Evolutionary conservation across 2,888 invertebrate genomes (phyloP), one percentile per base, ranked within the genome.

Genomic region (Tolmerus cingulatus): DNA sequence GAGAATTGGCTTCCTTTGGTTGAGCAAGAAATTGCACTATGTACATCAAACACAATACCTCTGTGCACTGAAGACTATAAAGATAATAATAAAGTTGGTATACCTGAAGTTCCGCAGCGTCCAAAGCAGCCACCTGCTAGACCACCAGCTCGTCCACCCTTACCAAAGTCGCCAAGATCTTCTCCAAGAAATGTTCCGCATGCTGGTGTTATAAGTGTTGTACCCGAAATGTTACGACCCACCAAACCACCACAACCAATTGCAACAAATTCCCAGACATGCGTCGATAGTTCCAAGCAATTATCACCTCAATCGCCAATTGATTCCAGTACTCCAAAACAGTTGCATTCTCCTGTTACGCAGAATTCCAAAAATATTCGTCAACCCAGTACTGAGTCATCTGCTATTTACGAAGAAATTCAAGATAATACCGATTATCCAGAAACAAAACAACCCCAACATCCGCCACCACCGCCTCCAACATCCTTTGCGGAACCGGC

Each of bases 1-100:
- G 95, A 96, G 0, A 94, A 97, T 90, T 99, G 98, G 98, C 94
- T 96, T 78, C 95, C 95, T 37, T 95, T 96, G 89, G 95, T 98
- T 7, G 95, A 96, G 90, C 95, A 96, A 86, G 98, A 98, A 93
- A 95, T 98, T 89, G 95, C 95, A 87, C 93, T 98, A 78, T 97
- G 97, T 92, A 95, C 96, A 34, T 96, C 96, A 90, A 98, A 97
- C 90, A 97, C 98, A 9, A 94, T 97, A 87, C 96, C 98, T 0
- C 93, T 98, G 74, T 96, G 94, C 90, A 94, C 91, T 46, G 90
- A 92, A 4, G 90, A 91, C 89, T 87, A 90, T n/a, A 90, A 90
- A 85, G 91, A 92, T 82, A 91, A 92, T 3, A 90, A 90, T 82
- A 88, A 91, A 88, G 90, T 94, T 78, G 92, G 93, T 4, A 93